Evolutionary conservation across 2,888 invertebrate genomes (phyloP), one percentile per base, ranked within the genome.

Genomic region (Incurvaria masculella): DNA sequence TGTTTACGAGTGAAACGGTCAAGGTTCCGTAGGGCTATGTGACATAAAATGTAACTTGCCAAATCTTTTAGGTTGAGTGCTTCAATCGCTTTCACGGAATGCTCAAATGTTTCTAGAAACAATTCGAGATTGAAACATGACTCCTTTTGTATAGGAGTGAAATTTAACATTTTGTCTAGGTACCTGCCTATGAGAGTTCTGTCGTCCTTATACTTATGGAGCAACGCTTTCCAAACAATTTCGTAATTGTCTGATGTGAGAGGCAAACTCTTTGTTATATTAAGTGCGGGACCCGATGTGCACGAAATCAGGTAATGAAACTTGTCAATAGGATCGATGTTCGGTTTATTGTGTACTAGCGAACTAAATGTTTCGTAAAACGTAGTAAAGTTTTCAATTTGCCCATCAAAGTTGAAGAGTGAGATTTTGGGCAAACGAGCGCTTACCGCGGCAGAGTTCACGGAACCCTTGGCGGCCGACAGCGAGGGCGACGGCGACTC

Each of bases 121-220:
- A n/a, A 4, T 14, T 33, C 14, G 6, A 33, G 14, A 33, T 33
- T n/a, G 14, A 17, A 38, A 44, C 42, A 19, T 33, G 33, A 18
- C 33, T 45, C 33, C 14, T 33, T 33, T 33, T 8, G 8, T 11
- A 33, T 8, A 8, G 33, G 33, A 33, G 18, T 33, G 38, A 45
- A 45, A 45, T 18, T 45, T 17, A 33, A 4, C 44, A 33, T 33
- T 47, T 46, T 51, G 10, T 51, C 51, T n/a, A 49, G 23, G 38
- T 49, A 51, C 17, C 42, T 45, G 38, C 51, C 48, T 2, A 49
- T 26, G 17, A 53, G 41, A 41, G 45, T 33, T 45, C 53, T 21
- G 10, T 50, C 49, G 39, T 54, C 54, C 18, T 52, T 49, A 39
- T 54, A 52, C 45, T 52, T 54, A 33, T 51, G 46, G 11, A 54